Base-by-base conservation (phyloP, 1,140 invertebrate genomes). In the Chymomyza costata region DNA sequence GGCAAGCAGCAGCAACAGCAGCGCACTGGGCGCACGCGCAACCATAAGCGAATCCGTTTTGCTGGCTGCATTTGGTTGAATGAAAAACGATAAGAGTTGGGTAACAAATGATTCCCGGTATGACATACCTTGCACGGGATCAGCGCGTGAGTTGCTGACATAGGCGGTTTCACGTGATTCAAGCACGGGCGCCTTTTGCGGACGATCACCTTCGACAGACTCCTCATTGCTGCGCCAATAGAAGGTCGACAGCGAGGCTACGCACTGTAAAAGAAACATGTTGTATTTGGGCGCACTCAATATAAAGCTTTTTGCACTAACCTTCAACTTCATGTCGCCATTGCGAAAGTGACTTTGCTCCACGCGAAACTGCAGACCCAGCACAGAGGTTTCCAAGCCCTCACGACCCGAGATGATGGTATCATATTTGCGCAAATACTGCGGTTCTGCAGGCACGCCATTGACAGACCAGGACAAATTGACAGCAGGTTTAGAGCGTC, bases 141-240 rank as follows among this genome's bases (percentile, higher is more conserved):
- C 88, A 46, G 88, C 88, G 59, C 87, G 84, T n/a, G 88, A 89
- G 38, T 86, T 86, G 41, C 76, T 84, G 38, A 65, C 73, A 17
- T 81, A 86, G 28, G 86, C 86, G 49, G 87, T 87, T 71, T 89
- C 88, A 53, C 89, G 87, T 38, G 88, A 89, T 69, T 92, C 91
- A 57, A 91, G 86, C 13, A 89, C 90, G 35, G 90, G 89, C 34
- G 89, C 88, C 73, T 89, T 88, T 63, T 89, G 88, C 8, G 89
- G 89, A 59, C 87, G 86, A 65, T 91, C 91, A 31, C 90, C 90
- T 82, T 91, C 90, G 40, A 92, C 91, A 73, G 90, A 92, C 74
- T 92, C 90, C 85, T 93, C 92, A 71, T 92, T 92, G 74, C 88
- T 91, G 84, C 90, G 88, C 90, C 90, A 92, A 86, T 92, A 93